Conservation (phyloP, 2,797 vertebrate species). For the Paedocypris micromegethes region DNA sequence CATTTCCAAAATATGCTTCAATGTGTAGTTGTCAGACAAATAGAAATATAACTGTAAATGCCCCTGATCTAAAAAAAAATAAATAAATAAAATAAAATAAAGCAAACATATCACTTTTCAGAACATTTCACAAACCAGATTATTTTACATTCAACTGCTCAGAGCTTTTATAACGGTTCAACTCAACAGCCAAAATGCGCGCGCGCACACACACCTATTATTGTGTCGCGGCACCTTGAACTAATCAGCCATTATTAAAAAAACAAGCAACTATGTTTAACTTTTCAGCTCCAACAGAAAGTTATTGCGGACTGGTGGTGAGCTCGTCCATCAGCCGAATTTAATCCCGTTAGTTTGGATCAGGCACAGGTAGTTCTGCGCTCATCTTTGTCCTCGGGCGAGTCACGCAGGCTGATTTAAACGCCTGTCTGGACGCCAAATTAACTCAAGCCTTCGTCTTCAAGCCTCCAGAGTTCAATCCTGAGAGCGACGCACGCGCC, state of each 20-base stretch:
- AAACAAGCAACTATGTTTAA: neutral
- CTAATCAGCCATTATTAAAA: neutral
- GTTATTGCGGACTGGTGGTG: neutral
- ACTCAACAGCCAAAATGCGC: neutral
- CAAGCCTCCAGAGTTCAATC: too few species aligned
- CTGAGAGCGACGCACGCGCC: neutral
- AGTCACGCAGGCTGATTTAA: conserved; percentile 14
- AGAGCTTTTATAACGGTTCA: neutral
- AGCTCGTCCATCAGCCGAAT: conserved; percentile 4
- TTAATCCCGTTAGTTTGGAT: conserved; percentile 45
- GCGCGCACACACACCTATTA: too few species aligned
- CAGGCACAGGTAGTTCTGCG: conserved; percentile 7
- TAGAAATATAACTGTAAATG: too few species aligned
- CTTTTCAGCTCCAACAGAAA: neutral
- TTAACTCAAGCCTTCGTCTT: conserved; percentile 1
- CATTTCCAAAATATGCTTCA: too few species aligned
- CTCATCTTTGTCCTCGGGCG: neutral
- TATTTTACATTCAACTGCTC: too few species aligned
- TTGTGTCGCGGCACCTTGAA: too few species aligned
- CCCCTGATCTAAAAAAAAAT: too few species aligned
- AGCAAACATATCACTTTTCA: too few species aligned
- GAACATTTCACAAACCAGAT: too few species aligned
- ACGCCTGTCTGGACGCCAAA: conserved; percentile 17
- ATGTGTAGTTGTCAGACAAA: too few species aligned
- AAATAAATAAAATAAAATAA: too few species aligned